Conservation (phyloP, 2,113 vertebrate species). For the Perognathus longimembris region DNA sequence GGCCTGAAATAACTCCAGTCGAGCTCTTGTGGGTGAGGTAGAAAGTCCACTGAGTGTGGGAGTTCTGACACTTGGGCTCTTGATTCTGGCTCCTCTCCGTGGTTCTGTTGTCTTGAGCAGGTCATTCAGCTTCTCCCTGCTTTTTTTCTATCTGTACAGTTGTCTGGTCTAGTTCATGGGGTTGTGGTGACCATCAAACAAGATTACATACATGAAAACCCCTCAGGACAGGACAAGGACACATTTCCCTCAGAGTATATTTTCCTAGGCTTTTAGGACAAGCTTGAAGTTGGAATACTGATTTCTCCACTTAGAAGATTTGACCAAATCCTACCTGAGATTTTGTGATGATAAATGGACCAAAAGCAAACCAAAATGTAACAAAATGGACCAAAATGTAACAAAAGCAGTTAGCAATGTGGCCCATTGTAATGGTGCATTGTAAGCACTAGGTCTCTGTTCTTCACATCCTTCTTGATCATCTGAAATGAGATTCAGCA, state of each 20-base stretch:
- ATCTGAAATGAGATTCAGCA: neutral
- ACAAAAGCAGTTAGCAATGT: constrained; percentile 14
- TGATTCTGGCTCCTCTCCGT: neutral
- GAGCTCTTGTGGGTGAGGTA: constrained; percentile 22
- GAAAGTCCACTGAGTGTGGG: neutral
- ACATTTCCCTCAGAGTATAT: neutral
- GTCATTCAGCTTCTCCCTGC: neutral
- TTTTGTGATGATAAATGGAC: constrained; percentile 3
- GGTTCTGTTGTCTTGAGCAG: neutral
- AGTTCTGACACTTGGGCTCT: neutral
- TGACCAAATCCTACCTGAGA: constrained; percentile 9
- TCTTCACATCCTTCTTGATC: constrained; percentile 16
- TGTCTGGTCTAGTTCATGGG: neutral
- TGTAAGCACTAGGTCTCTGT: neutral
- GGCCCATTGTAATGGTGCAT: neutral
- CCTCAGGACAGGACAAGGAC: neutral
- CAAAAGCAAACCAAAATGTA: too few species aligned
- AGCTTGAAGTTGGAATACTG: neutral
- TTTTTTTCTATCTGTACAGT: neutral
- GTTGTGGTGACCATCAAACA: neutral
- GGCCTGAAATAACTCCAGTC: constrained; percentile 41
- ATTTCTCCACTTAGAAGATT: neutral
- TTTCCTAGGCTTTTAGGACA: neutral
- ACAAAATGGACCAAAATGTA: too few species aligned
- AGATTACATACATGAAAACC: neutral